Evolutionary conservation across 2,888 invertebrate species (phyloP), one percentile per base, ranked within the genome.

Genomic region (Rhodophaea formosa): DNA sequence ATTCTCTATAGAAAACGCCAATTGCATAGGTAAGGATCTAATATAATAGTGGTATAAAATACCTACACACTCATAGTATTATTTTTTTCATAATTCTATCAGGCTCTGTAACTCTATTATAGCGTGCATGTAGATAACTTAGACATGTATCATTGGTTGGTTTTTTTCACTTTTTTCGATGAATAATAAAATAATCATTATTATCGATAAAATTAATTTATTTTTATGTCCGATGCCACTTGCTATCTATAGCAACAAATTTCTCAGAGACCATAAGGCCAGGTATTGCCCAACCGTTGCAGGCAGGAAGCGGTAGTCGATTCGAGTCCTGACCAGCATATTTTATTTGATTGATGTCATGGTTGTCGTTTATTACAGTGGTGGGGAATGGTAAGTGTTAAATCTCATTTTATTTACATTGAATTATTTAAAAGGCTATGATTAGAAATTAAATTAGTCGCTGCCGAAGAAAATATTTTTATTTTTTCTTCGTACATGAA

Each of bases 261-360:
- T 53, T 23, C 17, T 23, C 35, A 35, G 39, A 16, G 7, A 2
- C 42, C 23, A 42, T 42, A 35, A 30, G 46, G 14, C 68, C 66
- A 59, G 64, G 66, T 68, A 74, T 74, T 73, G 72, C 67, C 75
- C 74, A 75, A 77, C 74, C 67, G 77, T 65, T 71, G 69, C 62
- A 56, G 74, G 65, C 87, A 85, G 88, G 88, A 88, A 88, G 79
- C 86, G 87, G 86, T 82, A 87, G 87, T 82, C 77, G 75, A 75
- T 84, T 84, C 75, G 79, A 79, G 69, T 75, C 86, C 85, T 88
- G 88, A 87, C 74, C 66, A 68, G 88, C 87, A 88, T 88, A 77
- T 64, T 66, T 77, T 72, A 84, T 80, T 72, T 76, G 77, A 79
- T 77, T 75, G 74, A 79, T 80, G 82, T 78, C 77, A 74, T 67